Evolutionary conservation across 2,113 vertebrate genomes (phyloP).

Genomic region (Triplophysa rosa): DNA sequence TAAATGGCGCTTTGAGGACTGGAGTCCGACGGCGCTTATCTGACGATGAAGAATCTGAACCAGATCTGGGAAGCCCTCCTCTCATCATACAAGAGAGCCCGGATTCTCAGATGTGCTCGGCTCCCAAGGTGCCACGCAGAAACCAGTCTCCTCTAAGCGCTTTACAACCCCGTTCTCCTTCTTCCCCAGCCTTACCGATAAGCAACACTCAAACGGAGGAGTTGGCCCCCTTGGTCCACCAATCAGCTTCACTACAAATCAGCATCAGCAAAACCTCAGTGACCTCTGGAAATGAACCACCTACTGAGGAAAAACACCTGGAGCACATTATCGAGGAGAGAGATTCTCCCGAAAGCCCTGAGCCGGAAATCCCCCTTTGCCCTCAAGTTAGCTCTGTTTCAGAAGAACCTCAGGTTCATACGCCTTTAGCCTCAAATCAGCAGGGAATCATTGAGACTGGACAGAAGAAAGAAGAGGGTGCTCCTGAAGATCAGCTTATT

Average conservation of each 20-base stretch:
- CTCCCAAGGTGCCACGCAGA: conserved; percentile 64
- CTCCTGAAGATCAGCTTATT: conserved; percentile 51
- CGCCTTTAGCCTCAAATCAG: conserved; percentile 36
- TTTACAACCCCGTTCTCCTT: conserved; percentile 53
- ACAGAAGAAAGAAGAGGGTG: background rate
- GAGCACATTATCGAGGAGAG: conserved; percentile 78
- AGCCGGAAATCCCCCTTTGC: conserved; percentile 66
- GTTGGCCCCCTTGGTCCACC: background rate
- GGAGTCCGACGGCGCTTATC: conserved; percentile 37
- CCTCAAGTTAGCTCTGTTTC: conserved; percentile 33
- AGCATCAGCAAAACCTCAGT: background rate
- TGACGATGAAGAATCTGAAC: conserved; percentile 74
- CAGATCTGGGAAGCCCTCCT: conserved; percentile 72
- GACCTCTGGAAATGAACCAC: conserved; percentile 32
- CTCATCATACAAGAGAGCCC: conserved; percentile 78
- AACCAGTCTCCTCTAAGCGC: conserved; percentile 44
- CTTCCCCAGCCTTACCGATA: conserved; percentile 43
- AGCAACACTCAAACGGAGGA: conserved; percentile 51
- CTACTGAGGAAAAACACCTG: conserved; percentile 65
- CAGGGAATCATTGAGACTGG: conserved; percentile 2
- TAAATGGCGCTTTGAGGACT: conserved; percentile 52
- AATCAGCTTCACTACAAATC: conserved; percentile 4
- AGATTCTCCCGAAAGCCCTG: conserved; percentile 79
- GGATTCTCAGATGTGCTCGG: conserved; percentile 59
- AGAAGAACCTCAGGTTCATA: conserved; percentile 57